phyloP scores from a whole-genome alignment of 2,888 invertebrate species.

The Hirtodrosophila cameraria region DNA sequence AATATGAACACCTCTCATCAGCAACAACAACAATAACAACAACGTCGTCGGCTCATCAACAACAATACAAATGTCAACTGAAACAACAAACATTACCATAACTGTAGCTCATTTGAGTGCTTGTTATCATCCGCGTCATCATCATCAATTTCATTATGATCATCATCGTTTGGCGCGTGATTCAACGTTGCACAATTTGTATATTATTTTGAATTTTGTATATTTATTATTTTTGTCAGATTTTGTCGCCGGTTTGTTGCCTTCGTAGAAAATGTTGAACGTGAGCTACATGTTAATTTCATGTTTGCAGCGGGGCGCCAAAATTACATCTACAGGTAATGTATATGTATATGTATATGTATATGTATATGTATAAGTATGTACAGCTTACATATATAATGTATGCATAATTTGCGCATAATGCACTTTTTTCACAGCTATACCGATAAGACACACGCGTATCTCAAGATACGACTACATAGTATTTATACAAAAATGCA shows the following conservation, averaged over 20 bases:
- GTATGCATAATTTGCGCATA: slow-evolving; percentile 13
- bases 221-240: slow-evolving; percentile 5
- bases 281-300: slow-evolving; percentile 70
- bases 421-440: slow-evolving; percentile 10
- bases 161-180: slow-evolving; percentile 61
- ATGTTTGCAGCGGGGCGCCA: slow-evolving; percentile 34
- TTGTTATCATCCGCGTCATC: slow-evolving; percentile 42
- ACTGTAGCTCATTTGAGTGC: slow-evolving; percentile 31
- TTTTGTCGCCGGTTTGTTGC: slow-evolving; percentile 48
- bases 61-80: slow-evolving; percentile 13
- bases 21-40: slow-evolving; percentile 6
- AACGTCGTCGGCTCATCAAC: neutral
- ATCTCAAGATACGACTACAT: neutral
- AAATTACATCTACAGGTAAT: slow-evolving; percentile 25
- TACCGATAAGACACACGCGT: neutral
- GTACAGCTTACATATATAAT: neutral
- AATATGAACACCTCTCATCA: slow-evolving; percentile 22
- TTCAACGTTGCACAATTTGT: slow-evolving; percentile 70
- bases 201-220: slow-evolving; percentile 15
- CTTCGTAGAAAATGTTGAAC: slow-evolving; percentile 65
- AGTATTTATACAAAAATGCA: too few species aligned
- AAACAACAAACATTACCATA: slow-evolving; percentile 24
- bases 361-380: neutral
- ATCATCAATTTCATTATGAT: too few species aligned
- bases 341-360: slow-evolving; percentile 4